These are phyloP conservation scores for Polyodon spathula DNA, from an alignment of 2,113 vertebrate species.

Conservation along the genomic window DNA sequence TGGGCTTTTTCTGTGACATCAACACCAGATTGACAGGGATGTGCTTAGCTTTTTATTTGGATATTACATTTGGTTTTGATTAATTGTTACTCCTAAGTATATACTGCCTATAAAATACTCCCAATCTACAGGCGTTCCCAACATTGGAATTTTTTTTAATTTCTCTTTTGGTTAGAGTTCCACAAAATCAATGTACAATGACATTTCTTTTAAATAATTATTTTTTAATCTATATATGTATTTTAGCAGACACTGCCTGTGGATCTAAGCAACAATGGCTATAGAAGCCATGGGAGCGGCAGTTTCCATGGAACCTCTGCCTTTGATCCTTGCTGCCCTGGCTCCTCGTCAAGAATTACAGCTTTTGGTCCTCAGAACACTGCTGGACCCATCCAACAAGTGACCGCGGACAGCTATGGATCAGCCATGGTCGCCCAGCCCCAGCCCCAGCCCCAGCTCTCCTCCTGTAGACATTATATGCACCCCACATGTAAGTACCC, in stretches of 20 bases:
- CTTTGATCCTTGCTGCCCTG: constrained; percentile 94
- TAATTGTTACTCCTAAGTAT: too few species aligned
- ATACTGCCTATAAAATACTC: too few species aligned
- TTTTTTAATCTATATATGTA: too few species aligned
- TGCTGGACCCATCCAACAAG: constrained; percentile 74
- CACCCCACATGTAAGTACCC: constrained; percentile 81
- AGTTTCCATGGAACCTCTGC: constrained; percentile 85
- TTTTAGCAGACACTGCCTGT: constrained; percentile 86
- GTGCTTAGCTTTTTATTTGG: too few species aligned
- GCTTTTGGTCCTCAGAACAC: constrained; percentile 75
- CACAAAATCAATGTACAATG: too few species aligned
- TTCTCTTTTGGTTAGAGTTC: too few species aligned
- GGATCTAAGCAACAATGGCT: constrained; percentile 82
- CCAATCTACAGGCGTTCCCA: too few species aligned
- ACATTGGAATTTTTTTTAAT: too few species aligned
- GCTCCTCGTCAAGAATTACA: constrained; percentile 76
- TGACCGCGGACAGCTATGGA: constrained; percentile 72
- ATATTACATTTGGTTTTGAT: too few species aligned
- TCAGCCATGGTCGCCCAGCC: constrained; percentile 75
- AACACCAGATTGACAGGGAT: too few species aligned
- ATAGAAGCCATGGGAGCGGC: constrained; percentile 69
- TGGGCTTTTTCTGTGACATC: too few species aligned
- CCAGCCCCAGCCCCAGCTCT: constrained; percentile 74
- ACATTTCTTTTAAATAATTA: too few species aligned
- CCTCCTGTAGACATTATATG: constrained; percentile 90